Conservation (phyloP, 2,888 invertebrate genomes). For the Zygogramma bicolorata region DNA sequence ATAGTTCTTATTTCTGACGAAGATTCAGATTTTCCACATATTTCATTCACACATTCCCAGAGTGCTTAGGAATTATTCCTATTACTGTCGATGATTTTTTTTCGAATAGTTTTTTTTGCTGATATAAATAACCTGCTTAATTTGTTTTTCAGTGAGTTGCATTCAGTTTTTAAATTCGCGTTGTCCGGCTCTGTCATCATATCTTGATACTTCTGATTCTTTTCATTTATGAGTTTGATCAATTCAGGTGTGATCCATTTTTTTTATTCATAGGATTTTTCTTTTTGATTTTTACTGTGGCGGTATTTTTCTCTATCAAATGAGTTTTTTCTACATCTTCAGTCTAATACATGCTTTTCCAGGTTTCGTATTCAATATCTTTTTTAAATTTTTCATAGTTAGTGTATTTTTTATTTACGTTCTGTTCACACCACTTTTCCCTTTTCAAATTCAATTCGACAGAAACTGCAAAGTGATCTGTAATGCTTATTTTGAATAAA, state of each 20-base stretch:
- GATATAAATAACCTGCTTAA: neutral
- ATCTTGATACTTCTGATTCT: constrained; percentile 4
- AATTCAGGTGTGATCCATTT: constrained; percentile 10
- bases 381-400: constrained; percentile 1
- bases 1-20: neutral
- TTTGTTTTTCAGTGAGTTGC: constrained; percentile 1
- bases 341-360: neutral
- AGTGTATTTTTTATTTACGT: neutral
- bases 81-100: neutral
- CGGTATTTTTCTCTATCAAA: constrained; percentile 2
- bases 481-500: constrained; percentile 4
- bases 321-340: neutral
- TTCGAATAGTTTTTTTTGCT: neutral
- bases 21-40: neutral
- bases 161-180: neutral
- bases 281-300: constrained; percentile 7
- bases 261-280: constrained; percentile 5
- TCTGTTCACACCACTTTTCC: neutral
- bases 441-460: constrained; percentile 11
- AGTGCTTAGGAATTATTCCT: neutral
- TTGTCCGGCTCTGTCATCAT: neutral
- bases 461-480: constrained; percentile 2
- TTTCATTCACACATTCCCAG: constrained; percentile 10
- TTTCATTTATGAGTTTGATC: neutral
- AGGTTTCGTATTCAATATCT: neutral